Evolutionary conservation across 2,888 invertebrate species (phyloP), one percentile per base, ranked within the genome.

Genomic region (Xanthia icteritia): DNA sequence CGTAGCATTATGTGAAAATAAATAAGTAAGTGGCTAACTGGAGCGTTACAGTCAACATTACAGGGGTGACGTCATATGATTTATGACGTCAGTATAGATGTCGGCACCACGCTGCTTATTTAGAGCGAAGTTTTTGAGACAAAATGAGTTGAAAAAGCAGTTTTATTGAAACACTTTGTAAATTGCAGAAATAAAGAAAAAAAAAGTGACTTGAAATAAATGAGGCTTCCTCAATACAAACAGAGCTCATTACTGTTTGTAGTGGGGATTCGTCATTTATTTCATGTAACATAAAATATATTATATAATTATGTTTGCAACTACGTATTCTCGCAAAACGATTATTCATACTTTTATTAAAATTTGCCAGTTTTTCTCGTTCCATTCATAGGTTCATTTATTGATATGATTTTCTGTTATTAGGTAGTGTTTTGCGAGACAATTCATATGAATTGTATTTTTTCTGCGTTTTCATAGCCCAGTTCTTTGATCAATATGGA

Each of bases 191-290:
- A n/a, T n/a, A n/a, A n/a, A n/a, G n/a, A n/a, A 31, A 31, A 1
- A 31, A 31, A 31, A 31, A 31, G 9, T 65, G 17, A 65, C 17
- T 11, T 45, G 42, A 45, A 45, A 45, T 45, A 45, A 45, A 45
- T 45, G 13, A 45, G 42, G 42, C 3, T 13, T 45, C 11, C 42
- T 45, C 42, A 11, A 11, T 45, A 45, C 42, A 45, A 45, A 45
- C 42, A 45, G 2, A 45, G 13, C 42, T 45, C 1, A 13, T 13
- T 45, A 11, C 1, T 45, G 42, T 54, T n/a, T n/a, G 17, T 45
- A 23, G n/a, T 45, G 20, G 20, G 20, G 20, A 39, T 71, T 58
- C 27, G 31, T 64, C 54, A 36, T 31, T 79, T 51, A 72, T 68
- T 68, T 54, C 64, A 45, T 27, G 31, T 45, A 20, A 20, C 20